phyloP scores from a whole-genome alignment of 2,113 vertebrate genomes.

The Sterna hirundo region DNA sequence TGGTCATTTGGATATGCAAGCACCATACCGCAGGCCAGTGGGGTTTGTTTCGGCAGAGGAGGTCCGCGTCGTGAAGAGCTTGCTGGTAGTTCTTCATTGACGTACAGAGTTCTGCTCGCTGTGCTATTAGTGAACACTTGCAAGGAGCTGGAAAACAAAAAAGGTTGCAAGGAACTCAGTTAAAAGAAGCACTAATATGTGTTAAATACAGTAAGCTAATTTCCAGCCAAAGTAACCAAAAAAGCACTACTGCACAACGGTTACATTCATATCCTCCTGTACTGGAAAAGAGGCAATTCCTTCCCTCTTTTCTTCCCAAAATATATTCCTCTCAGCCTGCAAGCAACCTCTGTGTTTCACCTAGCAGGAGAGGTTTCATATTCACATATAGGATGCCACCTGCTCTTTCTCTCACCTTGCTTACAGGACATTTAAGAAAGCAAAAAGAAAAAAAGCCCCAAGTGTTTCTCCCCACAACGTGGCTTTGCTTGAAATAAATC shows the following conservation, averaged over 20 bases:
- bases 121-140: slow-evolving; percentile 77
- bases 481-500: background rate
- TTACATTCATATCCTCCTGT: background rate
- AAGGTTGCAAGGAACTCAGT: background rate
- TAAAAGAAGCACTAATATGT: background rate
- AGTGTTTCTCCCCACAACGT: background rate
- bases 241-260: background rate
- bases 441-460: background rate
- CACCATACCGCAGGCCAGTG: slow-evolving; percentile 80
- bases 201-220: background rate
- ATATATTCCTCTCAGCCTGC: background rate
- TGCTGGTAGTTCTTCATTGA: slow-evolving; percentile 83
- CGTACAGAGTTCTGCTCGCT: slow-evolving; percentile 81
- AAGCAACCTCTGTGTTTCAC: background rate
- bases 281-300: background rate
- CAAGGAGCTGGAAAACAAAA: slow-evolving; percentile 78
- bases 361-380: background rate
- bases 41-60: slow-evolving; percentile 79
- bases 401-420: background rate
- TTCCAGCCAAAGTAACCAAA: background rate
- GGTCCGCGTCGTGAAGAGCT: slow-evolving; percentile 79
- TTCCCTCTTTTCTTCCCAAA: background rate
- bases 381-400: background rate
- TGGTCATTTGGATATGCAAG: background rate
- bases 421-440: background rate